These are phyloP conservation scores for Siniperca scherzeri DNA, from an alignment of 2,797 vertebrate genomes.

Conservation along the genomic window DNA sequence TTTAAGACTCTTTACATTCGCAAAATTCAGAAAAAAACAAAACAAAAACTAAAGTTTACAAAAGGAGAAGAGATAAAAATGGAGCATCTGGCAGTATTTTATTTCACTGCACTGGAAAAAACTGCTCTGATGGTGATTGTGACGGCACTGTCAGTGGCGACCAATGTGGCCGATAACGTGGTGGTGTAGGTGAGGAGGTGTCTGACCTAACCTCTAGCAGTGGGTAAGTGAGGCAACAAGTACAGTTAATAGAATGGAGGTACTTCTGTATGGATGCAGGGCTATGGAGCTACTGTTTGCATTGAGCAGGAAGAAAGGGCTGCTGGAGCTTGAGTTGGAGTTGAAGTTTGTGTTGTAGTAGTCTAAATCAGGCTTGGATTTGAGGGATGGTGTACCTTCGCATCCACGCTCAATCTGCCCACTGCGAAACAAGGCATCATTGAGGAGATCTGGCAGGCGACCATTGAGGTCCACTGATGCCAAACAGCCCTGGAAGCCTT, in stretches of 20 bases:
- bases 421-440: slow-evolving; percentile 94
- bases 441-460: slow-evolving; percentile 97
- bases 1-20: slow-evolving; percentile 12
- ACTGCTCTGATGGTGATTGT: slow-evolving; percentile 48
- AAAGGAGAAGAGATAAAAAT: slow-evolving; percentile 48
- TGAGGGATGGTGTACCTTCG: slow-evolving; percentile 92
- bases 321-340: slow-evolving; percentile 76
- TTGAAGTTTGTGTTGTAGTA: slow-evolving; percentile 77
- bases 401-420: slow-evolving; percentile 99
- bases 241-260: slow-evolving; percentile 78
- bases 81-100: slow-evolving; percentile 48
- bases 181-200: slow-evolving; percentile 21
- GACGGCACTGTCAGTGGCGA: slow-evolving; percentile 48
- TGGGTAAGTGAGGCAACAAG: slow-evolving; percentile 75
- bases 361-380: slow-evolving; percentile 71
- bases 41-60: slow-evolving; percentile 27
- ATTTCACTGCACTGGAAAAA: slow-evolving; percentile 45
- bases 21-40: slow-evolving; percentile 14
- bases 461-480: slow-evolving; percentile 98
- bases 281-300: slow-evolving; percentile 81
- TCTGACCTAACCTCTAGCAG: slow-evolving; percentile 69
- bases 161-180: slow-evolving; percentile 81
- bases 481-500: slow-evolving; percentile 98
- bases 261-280: slow-evolving; percentile 59
- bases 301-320: slow-evolving; percentile 77